Evolutionary conservation across 2,113 vertebrate species (phyloP).

Genomic region (Thryonomys swinderianus): DNA sequence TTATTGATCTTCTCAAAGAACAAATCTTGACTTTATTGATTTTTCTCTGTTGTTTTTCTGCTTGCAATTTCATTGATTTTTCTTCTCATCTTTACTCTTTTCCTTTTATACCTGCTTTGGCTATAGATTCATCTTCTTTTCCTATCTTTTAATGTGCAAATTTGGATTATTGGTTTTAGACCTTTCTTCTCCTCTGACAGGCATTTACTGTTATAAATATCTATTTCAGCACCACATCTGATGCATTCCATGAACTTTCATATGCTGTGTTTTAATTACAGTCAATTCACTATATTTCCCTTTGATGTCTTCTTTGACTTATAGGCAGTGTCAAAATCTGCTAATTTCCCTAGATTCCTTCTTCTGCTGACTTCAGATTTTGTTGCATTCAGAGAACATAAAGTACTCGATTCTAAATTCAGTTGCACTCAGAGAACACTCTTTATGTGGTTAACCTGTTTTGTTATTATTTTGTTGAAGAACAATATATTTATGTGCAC

Average conservation of each 20-base stretch:
- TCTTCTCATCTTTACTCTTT: not conserved
- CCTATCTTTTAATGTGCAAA: not conserved
- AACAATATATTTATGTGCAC: not conserved
- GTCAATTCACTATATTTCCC: not conserved
- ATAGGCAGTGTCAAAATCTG: not conserved
- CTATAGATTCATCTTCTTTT: not conserved
- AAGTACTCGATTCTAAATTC: not conserved
- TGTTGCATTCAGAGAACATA: not conserved
- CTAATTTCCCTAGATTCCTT: not conserved
- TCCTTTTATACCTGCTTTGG: not conserved
- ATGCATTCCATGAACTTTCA: not conserved
- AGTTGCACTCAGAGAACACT: not conserved
- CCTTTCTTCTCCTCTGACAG: not conserved
- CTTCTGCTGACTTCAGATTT: not conserved
- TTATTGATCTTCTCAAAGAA: not conserved
- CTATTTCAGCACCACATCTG: not conserved
- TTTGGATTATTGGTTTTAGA: not conserved
- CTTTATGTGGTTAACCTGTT: not conserved
- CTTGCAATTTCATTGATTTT: conserved; percentile 1
- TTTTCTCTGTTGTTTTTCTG: not conserved
- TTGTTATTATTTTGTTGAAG: not conserved
- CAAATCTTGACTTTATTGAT: not conserved
- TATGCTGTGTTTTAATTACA: not conserved
- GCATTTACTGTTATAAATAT: not conserved
- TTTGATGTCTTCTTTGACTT: not conserved